Conservation (phyloP, 2,888 invertebrate genomes). For the Cyclophora punctaria region DNA sequence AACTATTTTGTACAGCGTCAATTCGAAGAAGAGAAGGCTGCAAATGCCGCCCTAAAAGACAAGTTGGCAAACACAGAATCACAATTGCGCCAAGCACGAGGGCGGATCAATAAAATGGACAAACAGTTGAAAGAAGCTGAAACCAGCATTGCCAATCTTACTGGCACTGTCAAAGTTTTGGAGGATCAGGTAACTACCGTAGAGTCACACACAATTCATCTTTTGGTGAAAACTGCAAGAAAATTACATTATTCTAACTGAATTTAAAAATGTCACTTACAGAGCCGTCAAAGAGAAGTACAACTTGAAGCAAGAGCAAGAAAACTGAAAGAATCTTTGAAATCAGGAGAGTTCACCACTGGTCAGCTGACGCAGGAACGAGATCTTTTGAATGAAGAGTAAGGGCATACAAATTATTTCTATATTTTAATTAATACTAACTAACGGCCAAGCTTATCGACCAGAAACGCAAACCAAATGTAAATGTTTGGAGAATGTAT, state of each 20-base stretch:
- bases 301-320: conserved; percentile 61
- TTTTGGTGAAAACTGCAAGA: no score
- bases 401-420: conserved; percentile 15
- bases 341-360: conserved; percentile 58
- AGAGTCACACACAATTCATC: no score
- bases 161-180: conserved; percentile 54
- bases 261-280: conserved; percentile 3
- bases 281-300: conserved; percentile 64
- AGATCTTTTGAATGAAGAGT: conserved; percentile 52
- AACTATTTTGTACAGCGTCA: conserved; percentile 27
- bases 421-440: not conserved
- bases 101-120: conserved; percentile 58
- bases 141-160: conserved; percentile 56
- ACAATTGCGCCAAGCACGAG: conserved; percentile 50
- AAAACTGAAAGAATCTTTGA: conserved; percentile 60
- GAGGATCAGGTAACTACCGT: conserved; percentile 54
- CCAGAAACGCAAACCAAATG: no score
- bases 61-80: conserved; percentile 47
- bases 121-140: conserved; percentile 62
- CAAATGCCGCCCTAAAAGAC: conserved; percentile 41
- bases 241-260: no score
- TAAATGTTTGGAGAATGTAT: no score
- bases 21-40: conserved; percentile 49
- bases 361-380: conserved; percentile 53
- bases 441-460: no score